Conservation (phyloP, 1,140 invertebrate genomes). For the Ostrea edulis region DNA sequence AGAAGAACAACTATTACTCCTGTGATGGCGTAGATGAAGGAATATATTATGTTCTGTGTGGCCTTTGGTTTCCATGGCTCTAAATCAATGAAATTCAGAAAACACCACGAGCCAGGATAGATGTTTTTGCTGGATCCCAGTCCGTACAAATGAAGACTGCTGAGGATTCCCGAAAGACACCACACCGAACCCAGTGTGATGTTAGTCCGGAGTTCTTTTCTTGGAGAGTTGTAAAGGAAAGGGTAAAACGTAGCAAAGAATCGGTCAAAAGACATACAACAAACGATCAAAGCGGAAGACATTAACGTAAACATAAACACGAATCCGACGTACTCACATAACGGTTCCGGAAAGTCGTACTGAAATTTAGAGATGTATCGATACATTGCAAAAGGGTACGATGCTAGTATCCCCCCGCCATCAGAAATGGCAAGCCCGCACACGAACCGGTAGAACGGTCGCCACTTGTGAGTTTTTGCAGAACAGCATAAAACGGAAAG, state of each 20-base stretch:
- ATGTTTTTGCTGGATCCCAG: conserved; percentile 71
- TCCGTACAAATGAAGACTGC: conserved; percentile 75
- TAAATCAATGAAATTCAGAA: conserved; percentile 72
- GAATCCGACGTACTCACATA: background rate
- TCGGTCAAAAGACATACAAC: conserved; percentile 51
- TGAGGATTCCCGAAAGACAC: conserved; percentile 69
- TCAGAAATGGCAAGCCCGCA: background rate
- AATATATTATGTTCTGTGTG: conserved; percentile 60
- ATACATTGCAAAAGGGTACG: background rate
- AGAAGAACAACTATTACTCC: conserved; percentile 56
- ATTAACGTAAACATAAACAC: background rate
- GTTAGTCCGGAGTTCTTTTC: conserved; percentile 58
- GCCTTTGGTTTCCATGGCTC: conserved; percentile 51
- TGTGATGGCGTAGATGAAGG: conserved; percentile 68
- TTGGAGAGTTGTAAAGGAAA: conserved; percentile 74
- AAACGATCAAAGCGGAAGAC: conserved; percentile 71
- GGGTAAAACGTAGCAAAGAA: conserved; percentile 76
- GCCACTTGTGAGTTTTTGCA: conserved; percentile 12
- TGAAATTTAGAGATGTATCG: conserved; percentile 1
- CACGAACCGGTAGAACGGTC: conserved; percentile 14
- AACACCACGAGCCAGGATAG: conserved; percentile 79
- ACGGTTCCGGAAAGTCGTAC: background rate
- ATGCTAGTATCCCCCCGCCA: background rate
- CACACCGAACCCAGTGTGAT: conserved; percentile 68
- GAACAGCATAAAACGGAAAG: conserved; percentile 54